Percentiles rank a stretch among this genome's conserved stretches.
Evolutionary conservation across 2,797 vertebrate species (phyloP).

Genomic region (Prionace glauca): DNA sequence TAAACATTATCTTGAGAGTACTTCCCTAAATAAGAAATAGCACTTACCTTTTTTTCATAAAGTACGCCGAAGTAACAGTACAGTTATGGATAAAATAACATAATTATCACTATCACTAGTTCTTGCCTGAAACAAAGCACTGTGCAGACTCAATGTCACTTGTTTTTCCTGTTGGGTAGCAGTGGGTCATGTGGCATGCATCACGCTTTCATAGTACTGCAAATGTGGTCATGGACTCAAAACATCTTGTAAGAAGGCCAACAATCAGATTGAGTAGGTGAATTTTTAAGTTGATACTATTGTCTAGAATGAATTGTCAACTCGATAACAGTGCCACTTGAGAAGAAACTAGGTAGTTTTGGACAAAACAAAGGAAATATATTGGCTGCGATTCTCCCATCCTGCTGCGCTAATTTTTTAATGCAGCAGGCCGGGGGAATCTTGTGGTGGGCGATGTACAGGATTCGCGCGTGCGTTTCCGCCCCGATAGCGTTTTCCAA

Average conservation of each 20-base stretch:
- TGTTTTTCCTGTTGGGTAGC: not conserved
- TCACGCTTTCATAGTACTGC: not conserved
- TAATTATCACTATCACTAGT: not conserved
- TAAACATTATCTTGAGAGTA: not conserved
- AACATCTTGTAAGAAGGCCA: not conserved
- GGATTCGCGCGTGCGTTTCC: too few species aligned
- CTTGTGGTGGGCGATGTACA: too few species aligned
- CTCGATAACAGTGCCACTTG: not conserved
- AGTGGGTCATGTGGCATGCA: not conserved
- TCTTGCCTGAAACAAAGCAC: not conserved
- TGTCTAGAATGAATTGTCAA: not conserved
- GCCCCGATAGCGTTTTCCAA: too few species aligned
- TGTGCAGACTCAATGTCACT: not conserved
- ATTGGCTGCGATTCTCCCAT: too few species aligned
- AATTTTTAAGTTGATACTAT: not conserved
- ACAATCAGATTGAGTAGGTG: not conserved
- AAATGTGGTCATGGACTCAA: not conserved
- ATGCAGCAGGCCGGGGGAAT: too few species aligned
- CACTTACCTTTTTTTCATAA: not conserved
- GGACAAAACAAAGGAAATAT: not conserved
- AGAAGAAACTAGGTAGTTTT: not conserved
- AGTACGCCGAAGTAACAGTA: not conserved
- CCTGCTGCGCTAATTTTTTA: too few species aligned
- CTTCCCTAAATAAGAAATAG: not conserved
- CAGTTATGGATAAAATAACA: not conserved